phyloP scores from a whole-genome alignment of 2,113 vertebrate genomes.

The Hiodon tergisus region DNA sequence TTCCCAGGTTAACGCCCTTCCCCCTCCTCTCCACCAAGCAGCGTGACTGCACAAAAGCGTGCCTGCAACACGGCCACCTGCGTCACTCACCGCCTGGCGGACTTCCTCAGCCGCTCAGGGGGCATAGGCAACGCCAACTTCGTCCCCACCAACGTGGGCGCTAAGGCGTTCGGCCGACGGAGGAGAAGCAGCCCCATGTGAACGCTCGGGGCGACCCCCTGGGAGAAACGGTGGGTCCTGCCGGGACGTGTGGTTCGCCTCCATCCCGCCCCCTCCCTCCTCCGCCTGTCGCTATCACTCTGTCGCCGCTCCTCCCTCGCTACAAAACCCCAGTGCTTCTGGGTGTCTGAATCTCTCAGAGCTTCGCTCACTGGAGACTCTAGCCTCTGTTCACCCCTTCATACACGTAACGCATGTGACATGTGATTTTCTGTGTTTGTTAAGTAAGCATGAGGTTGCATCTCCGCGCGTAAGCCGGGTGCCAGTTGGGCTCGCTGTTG shows the following conservation, averaged over 20 bases:
- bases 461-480: too few relatives aligned
- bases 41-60: constrained; percentile 78
- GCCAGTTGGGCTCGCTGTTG: too few relatives aligned
- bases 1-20: constrained; percentile 16
- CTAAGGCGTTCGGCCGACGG: constrained; percentile 81
- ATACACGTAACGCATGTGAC: too few relatives aligned
- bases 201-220: constrained; percentile 29
- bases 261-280: neutral
- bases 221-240: constrained; percentile 53
- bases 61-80: constrained; percentile 94
- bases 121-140: constrained; percentile 81
- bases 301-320: neutral
- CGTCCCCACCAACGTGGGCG: constrained; percentile 81
- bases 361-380: too few relatives aligned
- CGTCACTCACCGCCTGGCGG: constrained; percentile 86
- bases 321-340: too few relatives aligned
- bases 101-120: constrained; percentile 86
- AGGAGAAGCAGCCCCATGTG: constrained; percentile 73
- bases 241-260: neutral
- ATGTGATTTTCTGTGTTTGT: too few relatives aligned
- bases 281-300: neutral
- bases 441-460: too few relatives aligned
- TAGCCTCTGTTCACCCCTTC: too few relatives aligned
- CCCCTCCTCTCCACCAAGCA: constrained; percentile 60
- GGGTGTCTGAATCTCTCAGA: too few relatives aligned